phyloP scores from a whole-genome alignment of 2,888 invertebrate species.

The Meiosimyza decipiens region DNA sequence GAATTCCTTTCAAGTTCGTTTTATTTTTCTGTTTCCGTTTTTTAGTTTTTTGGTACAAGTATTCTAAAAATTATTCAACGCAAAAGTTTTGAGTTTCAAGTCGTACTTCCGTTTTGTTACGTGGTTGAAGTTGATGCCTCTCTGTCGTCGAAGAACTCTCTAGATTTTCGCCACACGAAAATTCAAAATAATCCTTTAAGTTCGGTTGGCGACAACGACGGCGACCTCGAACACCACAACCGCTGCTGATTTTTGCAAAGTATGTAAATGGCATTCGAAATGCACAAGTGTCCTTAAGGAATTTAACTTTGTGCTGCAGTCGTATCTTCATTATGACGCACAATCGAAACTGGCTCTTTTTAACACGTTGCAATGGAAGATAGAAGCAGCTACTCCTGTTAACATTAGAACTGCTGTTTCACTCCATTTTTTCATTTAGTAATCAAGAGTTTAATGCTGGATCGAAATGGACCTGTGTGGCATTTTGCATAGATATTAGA shows the following conservation, averaged over 20 bases:
- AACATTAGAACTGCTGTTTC: no score
- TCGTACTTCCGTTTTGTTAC: conserved; percentile 25
- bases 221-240: background rate
- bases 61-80: conserved; percentile 17
- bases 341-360: conserved; percentile 16
- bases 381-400: no score
- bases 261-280: conserved; percentile 5
- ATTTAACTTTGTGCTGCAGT: conserved; percentile 10
- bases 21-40: conserved; percentile 1
- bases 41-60: conserved; percentile 1
- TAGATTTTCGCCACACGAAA: conserved; percentile 5
- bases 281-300: conserved; percentile 29
- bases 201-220: conserved; percentile 10
- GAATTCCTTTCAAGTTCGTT: conserved; percentile 17
- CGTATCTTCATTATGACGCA: conserved; percentile 10
- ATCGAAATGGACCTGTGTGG: no score
- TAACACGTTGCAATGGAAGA: no score
- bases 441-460: background rate
- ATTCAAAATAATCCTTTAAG: conserved; percentile 27
- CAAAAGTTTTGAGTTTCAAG: conserved; percentile 33
- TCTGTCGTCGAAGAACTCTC: conserved; percentile 5
- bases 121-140: conserved; percentile 5
- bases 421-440: background rate
- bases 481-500: no score
- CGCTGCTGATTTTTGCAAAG: conserved; percentile 7